Percentiles rank a stretch among this genome's conserved stretches.
Evolutionary conservation across 2,113 vertebrate species (phyloP).

Genomic region (Phaethon lepturus): DNA sequence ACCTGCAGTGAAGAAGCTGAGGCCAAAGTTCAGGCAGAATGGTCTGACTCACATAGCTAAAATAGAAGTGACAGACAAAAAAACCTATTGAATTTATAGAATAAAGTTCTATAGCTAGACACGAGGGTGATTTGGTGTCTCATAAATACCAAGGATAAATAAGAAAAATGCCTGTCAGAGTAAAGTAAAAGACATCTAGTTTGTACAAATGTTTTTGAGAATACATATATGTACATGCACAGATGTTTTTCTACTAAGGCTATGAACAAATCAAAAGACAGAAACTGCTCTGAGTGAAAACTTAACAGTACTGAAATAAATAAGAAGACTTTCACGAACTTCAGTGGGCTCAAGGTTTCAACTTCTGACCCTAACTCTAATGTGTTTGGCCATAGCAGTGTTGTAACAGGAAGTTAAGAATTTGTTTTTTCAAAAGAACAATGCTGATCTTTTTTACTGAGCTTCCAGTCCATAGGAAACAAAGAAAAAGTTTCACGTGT

Average conservation of each 20-base stretch:
- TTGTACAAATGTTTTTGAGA: neutral
- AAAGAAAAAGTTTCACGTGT: neutral
- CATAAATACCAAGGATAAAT: neutral
- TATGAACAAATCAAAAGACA: neutral
- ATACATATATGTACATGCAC: neutral
- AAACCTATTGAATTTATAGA: neutral
- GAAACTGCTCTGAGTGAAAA: neutral
- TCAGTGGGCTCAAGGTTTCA: neutral
- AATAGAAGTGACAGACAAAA: neutral
- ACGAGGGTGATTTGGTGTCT: neutral
- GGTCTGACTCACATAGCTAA: neutral
- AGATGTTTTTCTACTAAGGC: neutral
- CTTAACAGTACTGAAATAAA: neutral
- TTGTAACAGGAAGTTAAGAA: neutral
- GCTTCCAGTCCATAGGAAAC: neutral
- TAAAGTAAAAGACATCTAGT: neutral
- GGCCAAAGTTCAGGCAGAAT: conserved; percentile 19
- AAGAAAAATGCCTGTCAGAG: neutral
- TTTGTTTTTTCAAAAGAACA: neutral
- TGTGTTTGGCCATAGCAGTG: neutral
- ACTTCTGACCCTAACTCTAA: neutral
- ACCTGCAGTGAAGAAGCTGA: neutral
- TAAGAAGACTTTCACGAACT: neutral
- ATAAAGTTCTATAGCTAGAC: neutral
- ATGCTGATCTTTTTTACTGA: neutral